Percentiles rank a stretch among this genome's conserved stretches.
These are phyloP conservation scores for Protonibea diacanthus DNA, from an alignment of 2,797 vertebrate species.

Conservation along the genomic window DNA sequence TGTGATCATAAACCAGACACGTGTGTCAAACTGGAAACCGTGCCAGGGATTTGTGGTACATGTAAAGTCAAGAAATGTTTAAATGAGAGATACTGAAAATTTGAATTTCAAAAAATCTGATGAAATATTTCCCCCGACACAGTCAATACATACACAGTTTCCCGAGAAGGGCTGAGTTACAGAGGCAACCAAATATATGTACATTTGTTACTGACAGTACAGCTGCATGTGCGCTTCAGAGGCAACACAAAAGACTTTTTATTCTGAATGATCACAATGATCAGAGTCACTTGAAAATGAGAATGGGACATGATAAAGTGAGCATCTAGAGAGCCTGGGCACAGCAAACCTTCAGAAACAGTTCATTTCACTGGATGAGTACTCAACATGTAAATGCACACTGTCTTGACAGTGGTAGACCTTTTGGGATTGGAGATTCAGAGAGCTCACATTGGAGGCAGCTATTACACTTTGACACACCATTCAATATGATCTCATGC, in stretches of 20 bases:
- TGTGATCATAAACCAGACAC: not conserved
- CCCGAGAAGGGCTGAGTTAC: conserved; percentile 88
- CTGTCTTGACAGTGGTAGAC: not conserved
- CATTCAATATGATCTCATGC: not conserved
- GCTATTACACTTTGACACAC: not conserved
- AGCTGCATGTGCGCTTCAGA: conserved; percentile 70
- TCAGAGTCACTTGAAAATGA: not conserved
- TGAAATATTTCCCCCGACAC: conserved; percentile 22
- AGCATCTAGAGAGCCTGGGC: not conserved
- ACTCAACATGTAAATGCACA: not conserved
- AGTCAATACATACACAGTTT: conserved; percentile 88
- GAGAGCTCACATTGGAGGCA: not conserved
- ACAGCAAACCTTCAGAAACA: conserved; percentile 14
- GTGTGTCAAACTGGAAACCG: conserved; percentile 1
- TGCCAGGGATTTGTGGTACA: not conserved
- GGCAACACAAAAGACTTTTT: conserved; percentile 53
- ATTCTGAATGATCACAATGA: conserved; percentile 19
- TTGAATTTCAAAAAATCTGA: conserved; percentile 10
- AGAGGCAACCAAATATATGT: conserved; percentile 92
- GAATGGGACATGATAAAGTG: not conserved
- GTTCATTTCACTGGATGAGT: not conserved
- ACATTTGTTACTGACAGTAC: conserved; percentile 83
- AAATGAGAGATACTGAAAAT: not conserved
- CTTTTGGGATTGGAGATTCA: not conserved
- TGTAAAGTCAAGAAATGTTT: not conserved